Base-by-base conservation (phyloP, 2,113 vertebrate species). In the Cottus gobio region DNA sequence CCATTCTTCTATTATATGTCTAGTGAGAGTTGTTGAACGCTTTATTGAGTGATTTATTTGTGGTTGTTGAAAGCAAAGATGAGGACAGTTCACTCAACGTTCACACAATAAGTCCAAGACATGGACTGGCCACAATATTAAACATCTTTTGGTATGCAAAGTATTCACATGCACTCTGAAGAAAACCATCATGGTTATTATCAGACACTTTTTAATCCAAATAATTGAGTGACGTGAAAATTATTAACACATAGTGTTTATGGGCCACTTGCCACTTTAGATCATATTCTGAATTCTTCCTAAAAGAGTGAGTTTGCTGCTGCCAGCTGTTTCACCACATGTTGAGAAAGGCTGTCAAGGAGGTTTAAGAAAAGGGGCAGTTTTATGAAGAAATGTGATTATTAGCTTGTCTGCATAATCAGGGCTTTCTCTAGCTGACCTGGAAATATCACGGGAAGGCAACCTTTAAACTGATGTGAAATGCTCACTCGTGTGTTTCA, bases 321-420 rank as follows among this genome's bases (percentile, higher is more conserved):
- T 79, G 84, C 75, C 85, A 90, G 89, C 80, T 90, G 86, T 85
- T 86, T 85, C 60, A 39, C 77, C 86, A 85, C 81, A 87, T 80
- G 84, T 78, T 79, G 71, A 71, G 72, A 76, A 39, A 71, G 69
- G 62, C 73, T 83, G 89, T 83, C 83, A 86, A 66, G 39, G 68
- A 13, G 6, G 31, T 78, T 92, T 72, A 86, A 69, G 65, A 5
- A 26, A 80, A 60, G 68, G 57, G 37, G 60, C 34, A 26, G 70
- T 76, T 82, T 57, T 62, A 56, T 82, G 56, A 52, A 64, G 69
- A 87, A 89, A 75, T 81, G 60, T 63, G 74, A 79, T 85, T 88
- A 80, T 89, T 71, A 77, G 67, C 30, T 65, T 46, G 46, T 71
- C 60, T 77, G 83, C 56, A 75, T 82, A 71, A 81, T 71, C 61